A percentile compares a stretch with the other conserved stretches of the same genome.
phyloP scores from a whole-genome alignment of 2,888 invertebrate species.

The Arge pagana region DNA sequence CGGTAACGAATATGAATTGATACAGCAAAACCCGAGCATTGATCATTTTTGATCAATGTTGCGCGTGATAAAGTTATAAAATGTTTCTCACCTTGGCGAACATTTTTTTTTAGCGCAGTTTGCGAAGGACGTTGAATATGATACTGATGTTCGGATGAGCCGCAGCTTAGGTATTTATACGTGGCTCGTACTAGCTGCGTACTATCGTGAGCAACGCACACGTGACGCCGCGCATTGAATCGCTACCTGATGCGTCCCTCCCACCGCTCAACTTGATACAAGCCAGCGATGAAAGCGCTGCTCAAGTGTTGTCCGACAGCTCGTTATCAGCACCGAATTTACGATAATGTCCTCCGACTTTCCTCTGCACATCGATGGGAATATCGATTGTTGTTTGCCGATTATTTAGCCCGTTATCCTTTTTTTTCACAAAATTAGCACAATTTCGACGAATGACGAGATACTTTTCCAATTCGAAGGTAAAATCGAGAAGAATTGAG shows the following conservation, averaged over 20 bases:
- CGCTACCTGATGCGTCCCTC: conserved; percentile 16
- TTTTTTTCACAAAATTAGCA: too few species aligned
- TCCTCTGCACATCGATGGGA: too few species aligned
- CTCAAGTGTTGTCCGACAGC: conserved; percentile 38
- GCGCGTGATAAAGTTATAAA: not conserved
- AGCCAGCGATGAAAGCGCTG: conserved; percentile 33
- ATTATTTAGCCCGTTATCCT: too few species aligned
- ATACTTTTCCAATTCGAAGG: too few species aligned
- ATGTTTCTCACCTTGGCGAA: conserved; percentile 33
- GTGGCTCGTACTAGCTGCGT: conserved; percentile 22
- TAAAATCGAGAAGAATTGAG: too few species aligned
- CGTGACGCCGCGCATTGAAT: conserved; percentile 14
- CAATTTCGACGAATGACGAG: too few species aligned
- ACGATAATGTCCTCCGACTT: too few species aligned
- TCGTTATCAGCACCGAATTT: too few species aligned
- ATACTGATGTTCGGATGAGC: conserved; percentile 43
- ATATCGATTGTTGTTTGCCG: too few species aligned
- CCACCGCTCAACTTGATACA: conserved; percentile 40
- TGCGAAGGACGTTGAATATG: conserved; percentile 26
- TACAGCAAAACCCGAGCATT: too few species aligned
- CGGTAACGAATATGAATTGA: too few species aligned
- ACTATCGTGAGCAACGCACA: conserved; percentile 16
- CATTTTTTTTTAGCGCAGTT: conserved; percentile 32
- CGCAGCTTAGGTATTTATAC: conserved; percentile 49
- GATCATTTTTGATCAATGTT: not conserved